Conservation (phyloP, 2,888 invertebrate species). For the Lycia hirtaria region DNA sequence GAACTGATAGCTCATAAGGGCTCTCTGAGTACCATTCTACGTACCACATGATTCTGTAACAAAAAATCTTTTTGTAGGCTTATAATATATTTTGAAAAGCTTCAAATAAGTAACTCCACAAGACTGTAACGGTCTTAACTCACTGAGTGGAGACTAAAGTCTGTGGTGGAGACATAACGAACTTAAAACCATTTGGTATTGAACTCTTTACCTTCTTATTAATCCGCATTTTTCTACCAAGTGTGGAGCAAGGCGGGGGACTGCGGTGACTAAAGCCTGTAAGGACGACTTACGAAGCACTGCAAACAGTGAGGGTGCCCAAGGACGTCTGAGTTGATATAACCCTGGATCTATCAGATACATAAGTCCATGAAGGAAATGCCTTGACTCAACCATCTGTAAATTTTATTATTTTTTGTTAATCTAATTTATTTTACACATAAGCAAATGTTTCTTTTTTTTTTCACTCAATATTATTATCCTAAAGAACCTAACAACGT, state of each 20-base stretch:
- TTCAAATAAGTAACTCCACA: no score
- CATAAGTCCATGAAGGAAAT: constrained; percentile 72
- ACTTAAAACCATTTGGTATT: neutral
- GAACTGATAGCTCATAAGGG: constrained; percentile 63
- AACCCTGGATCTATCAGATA: constrained; percentile 72
- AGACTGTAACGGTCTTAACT: no score
- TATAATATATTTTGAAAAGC: no score
- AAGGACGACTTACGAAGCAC: constrained; percentile 66
- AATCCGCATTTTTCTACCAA: constrained; percentile 58
- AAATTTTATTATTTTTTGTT: no score
- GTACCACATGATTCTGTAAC: constrained; percentile 73
- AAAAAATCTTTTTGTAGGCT: neutral
- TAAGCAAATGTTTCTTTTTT: no score
- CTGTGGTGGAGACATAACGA: no score
- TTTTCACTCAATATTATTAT: no score
- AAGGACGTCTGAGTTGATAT: constrained; percentile 55
- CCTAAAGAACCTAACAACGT: no score
- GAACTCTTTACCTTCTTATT: constrained; percentile 60
- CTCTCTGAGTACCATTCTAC: constrained; percentile 76
- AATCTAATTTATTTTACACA: no score
- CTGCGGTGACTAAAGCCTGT: constrained; percentile 63
- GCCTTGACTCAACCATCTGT: constrained; percentile 61
- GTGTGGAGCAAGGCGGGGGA: constrained; percentile 50
- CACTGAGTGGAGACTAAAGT: no score
- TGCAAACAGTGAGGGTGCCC: constrained; percentile 64